These are phyloP conservation scores for Adelognathus sp. DNA, from an alignment of 2,888 invertebrate genomes.

Conservation along the genomic window DNA sequence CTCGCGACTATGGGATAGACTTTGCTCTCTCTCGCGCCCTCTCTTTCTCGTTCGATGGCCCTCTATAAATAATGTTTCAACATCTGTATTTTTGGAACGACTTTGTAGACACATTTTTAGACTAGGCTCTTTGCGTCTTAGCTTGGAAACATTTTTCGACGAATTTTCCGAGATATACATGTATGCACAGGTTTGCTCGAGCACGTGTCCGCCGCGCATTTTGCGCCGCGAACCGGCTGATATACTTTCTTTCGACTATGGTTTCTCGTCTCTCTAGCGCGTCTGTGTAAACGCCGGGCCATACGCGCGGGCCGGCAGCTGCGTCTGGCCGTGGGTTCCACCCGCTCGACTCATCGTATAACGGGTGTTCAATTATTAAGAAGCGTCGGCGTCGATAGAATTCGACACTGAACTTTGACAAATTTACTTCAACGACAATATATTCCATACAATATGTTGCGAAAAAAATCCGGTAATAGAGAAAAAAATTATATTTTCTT, in stretches of 20 bases:
- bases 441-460: no score
- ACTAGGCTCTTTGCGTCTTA: background rate
- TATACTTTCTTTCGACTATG: background rate
- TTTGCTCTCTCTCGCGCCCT: slow-evolving; percentile 29
- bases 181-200: background rate
- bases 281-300: slow-evolving; percentile 5
- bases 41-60: slow-evolving; percentile 5
- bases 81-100: slow-evolving; percentile 35
- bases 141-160: background rate
- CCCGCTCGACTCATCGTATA: slow-evolving; percentile 13
- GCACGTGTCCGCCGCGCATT: slow-evolving; percentile 4
- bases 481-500: no score
- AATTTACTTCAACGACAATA: background rate
- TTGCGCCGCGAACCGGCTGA: background rate
- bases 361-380: slow-evolving; percentile 33
- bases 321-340: slow-evolving; percentile 42
- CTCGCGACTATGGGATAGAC: slow-evolving; percentile 14
- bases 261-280: background rate
- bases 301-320: slow-evolving; percentile 40
- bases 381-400: background rate
- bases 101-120: slow-evolving; percentile 10
- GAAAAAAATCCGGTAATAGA: no score
- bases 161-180: background rate
- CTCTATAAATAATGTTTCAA: slow-evolving; percentile 47
- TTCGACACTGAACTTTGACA: background rate